phyloP scores from a whole-genome alignment of 2,888 invertebrate species.

The Drosophila peninsularis region DNA sequence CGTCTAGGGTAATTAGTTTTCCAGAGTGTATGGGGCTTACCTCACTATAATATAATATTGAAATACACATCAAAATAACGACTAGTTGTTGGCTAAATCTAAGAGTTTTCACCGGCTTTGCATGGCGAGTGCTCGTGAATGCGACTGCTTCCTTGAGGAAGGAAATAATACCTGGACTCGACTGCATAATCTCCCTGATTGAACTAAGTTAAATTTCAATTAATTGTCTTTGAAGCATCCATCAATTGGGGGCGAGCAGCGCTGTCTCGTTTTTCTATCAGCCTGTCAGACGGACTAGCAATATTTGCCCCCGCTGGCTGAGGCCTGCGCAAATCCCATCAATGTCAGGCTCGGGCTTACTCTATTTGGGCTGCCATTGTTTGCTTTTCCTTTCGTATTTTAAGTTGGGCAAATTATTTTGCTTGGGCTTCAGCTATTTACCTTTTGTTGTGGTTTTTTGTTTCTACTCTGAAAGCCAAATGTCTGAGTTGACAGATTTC shows the following conservation, averaged over 20 bases:
- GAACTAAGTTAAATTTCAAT: constrained; percentile 43
- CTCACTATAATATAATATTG: constrained; percentile 25
- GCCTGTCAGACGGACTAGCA: constrained; percentile 39
- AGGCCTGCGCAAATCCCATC: constrained; percentile 61
- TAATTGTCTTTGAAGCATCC: constrained; percentile 28
- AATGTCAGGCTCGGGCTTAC: constrained; percentile 64
- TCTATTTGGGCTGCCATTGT: constrained; percentile 23
- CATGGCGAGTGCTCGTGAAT: constrained; percentile 15
- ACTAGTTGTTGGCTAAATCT: constrained; percentile 15
- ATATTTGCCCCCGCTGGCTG: constrained; percentile 32
- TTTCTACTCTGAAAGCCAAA: constrained; percentile 22
- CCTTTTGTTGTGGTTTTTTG: constrained; percentile 49
- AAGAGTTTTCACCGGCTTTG: constrained; percentile 15
- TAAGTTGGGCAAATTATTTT: constrained; percentile 48
- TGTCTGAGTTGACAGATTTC: constrained; percentile 60
- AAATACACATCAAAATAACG: constrained; percentile 35
- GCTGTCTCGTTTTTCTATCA: constrained; percentile 8
- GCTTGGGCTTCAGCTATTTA: constrained; percentile 17
- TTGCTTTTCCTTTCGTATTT: constrained; percentile 25
- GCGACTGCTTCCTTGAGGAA: not conserved
- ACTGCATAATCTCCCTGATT: constrained; percentile 15
- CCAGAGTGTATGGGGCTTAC: constrained; percentile 18
- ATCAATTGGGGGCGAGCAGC: constrained; percentile 15
- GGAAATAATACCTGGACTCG: not conserved
- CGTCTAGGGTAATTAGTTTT: constrained; percentile 11